Evolutionary conservation across 2,888 invertebrate genomes (phyloP), one percentile per base, ranked within the genome.

Genomic region (Andrena hattorfiana): DNA sequence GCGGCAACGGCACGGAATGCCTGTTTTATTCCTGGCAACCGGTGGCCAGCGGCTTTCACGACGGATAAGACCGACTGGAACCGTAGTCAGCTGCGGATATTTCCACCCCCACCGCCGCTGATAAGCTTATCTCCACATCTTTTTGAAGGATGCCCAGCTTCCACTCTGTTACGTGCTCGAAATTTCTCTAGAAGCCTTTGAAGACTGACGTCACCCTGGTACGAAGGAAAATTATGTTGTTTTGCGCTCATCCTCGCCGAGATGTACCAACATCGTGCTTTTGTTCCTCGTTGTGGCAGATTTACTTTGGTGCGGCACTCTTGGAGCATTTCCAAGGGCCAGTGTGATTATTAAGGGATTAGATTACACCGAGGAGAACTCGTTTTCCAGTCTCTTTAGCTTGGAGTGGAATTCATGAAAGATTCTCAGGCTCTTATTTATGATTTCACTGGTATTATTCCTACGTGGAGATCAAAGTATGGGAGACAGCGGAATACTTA

Each of bases 1-100:
- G n/a, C 20, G 30, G 35, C 28, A 59, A 7, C n/a, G 42, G 13
- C 3, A 23, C n/a, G 77, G 30, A 66, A 74, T 35, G 60, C 2
- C 26, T 63, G 68, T 79, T 79, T 76, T 66, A 79, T 79, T 76
- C 78, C 56, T n/a, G 60, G 42, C 69, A 64, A 74, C 49, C 62
- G 32, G 42, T 68, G 78, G 54, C 48, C 56, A 68, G 30, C 56
- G 30, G 59, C 26, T 70, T 77, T 67, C 76, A 30, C 70, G 26
- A 42, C 7, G 66, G 51, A 62, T 70, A 76, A 76, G 23, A 66
- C 49, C 28, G 3, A 13, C 32, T 10, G 16, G 59, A 59, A 73
- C 28, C 72, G 20, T 48, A 59, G 64, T 64, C 62, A 63, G 62
- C 75, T 68, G 23, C 16, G 13, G 54, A 75, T 63, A 68, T 68